Percentiles rank a stretch among this genome's conserved stretches.
These are phyloP conservation scores for Microchirus variegatus DNA, from an alignment of 2,797 vertebrate genomes.

Conservation along the genomic window DNA sequence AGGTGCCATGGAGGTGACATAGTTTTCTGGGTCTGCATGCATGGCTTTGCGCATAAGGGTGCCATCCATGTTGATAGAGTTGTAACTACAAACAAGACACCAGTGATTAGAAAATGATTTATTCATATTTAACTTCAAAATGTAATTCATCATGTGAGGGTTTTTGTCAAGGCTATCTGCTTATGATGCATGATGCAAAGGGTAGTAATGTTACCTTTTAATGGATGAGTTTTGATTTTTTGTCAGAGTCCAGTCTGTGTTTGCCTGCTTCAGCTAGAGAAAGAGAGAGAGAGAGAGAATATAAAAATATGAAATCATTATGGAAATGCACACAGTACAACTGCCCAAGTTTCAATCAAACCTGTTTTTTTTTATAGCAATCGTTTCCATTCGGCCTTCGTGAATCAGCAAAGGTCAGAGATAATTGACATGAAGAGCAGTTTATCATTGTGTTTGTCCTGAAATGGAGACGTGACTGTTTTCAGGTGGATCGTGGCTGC, in stretches of 20 bases:
- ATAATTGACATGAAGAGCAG: slow-evolving; percentile 28
- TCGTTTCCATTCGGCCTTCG: neutral
- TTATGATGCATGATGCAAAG: neutral
- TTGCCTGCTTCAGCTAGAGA: slow-evolving; percentile 90
- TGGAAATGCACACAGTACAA: neutral
- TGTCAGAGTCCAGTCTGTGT: slow-evolving; percentile 87
- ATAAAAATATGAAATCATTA: neutral
- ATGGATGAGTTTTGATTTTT: slow-evolving; percentile 85
- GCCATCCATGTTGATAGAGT: slow-evolving; percentile 85
- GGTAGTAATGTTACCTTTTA: slow-evolving; percentile 83
- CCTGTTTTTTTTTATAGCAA: neutral
- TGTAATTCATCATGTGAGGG: neutral
- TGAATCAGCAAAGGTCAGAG: slow-evolving; percentile 37
- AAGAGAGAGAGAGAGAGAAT: slow-evolving; percentile 1
- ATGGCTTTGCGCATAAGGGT: slow-evolving; percentile 82
- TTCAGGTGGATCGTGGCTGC: slow-evolving; percentile 59
- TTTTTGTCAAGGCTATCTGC: neutral
- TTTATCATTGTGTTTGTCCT: slow-evolving; percentile 29
- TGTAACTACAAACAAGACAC: slow-evolving; percentile 72
- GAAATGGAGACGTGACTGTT: slow-evolving; percentile 36
- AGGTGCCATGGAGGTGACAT: slow-evolving; percentile 85
- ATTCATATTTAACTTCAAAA: neutral
- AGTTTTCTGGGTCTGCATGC: slow-evolving; percentile 83
- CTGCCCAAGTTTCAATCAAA: neutral
- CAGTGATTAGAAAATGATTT: slow-evolving; percentile 9